Evolutionary conservation across 1,140 invertebrate species (phyloP).

Genomic region (Tetramorium alpestre): DNA sequence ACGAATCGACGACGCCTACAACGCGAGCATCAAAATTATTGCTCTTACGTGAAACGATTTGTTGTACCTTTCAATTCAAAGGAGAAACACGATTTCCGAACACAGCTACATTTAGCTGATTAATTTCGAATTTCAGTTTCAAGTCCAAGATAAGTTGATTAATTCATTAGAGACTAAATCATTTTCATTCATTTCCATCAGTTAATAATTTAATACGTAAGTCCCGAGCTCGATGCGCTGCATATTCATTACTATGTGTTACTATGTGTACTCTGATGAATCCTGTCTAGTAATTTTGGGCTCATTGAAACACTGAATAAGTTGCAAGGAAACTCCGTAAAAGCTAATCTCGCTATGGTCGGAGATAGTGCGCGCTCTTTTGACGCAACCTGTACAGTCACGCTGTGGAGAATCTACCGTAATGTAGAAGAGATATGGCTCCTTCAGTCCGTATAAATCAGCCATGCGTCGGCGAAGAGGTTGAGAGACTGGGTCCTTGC

Average conservation of each 20-base stretch:
- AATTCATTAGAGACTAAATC: background rate
- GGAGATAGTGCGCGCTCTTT: background rate
- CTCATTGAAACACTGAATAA: background rate
- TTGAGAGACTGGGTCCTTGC: conserved; percentile 65
- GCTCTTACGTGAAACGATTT: conserved; percentile 45
- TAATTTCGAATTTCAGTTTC: background rate
- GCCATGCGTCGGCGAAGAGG: conserved; percentile 75
- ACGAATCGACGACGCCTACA: conserved; percentile 48
- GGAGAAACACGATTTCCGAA: conserved; percentile 5
- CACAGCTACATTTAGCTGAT: background rate
- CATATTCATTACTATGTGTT: background rate
- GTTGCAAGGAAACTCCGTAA: background rate
- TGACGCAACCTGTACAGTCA: conserved; percentile 12
- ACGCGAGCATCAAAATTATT: conserved; percentile 21
- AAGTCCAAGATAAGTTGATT: background rate
- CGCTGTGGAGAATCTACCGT: background rate
- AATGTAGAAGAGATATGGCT: conserved; percentile 25
- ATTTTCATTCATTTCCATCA: background rate
- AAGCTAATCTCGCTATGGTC: background rate
- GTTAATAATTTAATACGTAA: background rate
- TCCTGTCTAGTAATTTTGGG: background rate
- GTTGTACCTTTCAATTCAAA: conserved; percentile 24
- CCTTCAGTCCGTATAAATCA: conserved; percentile 76
- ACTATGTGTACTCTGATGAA: background rate
- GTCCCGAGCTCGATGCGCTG: too few species aligned